A percentile compares a stretch with the other conserved stretches of the same genome.
Conservation (phyloP, 2,113 vertebrate genomes). For the Cepphus grylle region DNA sequence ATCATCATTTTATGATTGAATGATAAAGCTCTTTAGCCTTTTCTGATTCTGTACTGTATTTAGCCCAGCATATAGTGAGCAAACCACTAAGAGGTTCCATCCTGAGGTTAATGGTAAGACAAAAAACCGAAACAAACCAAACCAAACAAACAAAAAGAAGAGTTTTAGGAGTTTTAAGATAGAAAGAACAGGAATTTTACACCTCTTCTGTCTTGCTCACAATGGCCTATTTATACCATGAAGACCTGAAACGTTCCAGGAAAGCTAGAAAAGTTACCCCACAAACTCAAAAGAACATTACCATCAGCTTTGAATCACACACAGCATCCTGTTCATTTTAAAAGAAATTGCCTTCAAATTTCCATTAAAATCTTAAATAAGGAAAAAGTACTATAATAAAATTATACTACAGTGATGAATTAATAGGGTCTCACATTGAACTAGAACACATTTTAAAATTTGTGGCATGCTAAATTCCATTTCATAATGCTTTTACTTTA, state of each 20-base stretch:
- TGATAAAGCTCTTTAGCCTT: neutral
- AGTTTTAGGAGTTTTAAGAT: neutral
- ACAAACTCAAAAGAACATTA: neutral
- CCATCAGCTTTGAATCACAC: neutral
- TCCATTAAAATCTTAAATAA: constrained; percentile 18
- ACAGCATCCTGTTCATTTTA: neutral
- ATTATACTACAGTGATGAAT: neutral
- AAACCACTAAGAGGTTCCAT: neutral
- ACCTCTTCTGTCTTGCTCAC: neutral
- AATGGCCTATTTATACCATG: neutral
- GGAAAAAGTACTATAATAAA: constrained; percentile 8
- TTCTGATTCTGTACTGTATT: neutral
- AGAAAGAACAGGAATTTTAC: neutral
- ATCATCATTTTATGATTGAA: neutral
- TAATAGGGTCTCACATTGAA: neutral
- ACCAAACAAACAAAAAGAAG: neutral
- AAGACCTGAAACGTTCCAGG: neutral
- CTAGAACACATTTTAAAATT: neutral
- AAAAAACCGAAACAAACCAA: neutral
- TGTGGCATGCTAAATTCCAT: neutral
- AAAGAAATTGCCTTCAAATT: neutral
- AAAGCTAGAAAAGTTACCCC: neutral
- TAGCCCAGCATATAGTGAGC: neutral
- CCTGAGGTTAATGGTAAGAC: neutral
- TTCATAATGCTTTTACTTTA: constrained; percentile 30